These are phyloP conservation scores for Uropsilus gracilis DNA, from an alignment of 2,113 vertebrate genomes.

Conservation along the genomic window DNA sequence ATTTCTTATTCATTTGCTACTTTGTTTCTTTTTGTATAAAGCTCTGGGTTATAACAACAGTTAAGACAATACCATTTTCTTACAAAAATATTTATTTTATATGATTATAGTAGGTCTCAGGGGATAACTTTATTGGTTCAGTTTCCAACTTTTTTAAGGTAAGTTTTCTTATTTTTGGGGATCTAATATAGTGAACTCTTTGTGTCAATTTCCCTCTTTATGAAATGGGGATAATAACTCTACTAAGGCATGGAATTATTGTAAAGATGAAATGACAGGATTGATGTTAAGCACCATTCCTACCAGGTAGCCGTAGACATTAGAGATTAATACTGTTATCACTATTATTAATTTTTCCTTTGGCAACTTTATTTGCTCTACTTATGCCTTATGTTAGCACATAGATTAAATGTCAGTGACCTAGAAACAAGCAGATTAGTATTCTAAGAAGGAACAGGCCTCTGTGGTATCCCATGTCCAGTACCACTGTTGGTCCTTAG, in stretches of 20 bases:
- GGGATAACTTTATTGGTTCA: slow-evolving; percentile 20
- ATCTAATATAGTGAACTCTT: not conserved
- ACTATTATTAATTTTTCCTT: not conserved
- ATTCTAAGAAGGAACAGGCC: not conserved
- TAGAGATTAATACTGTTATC: not conserved
- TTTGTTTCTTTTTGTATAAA: slow-evolving; percentile 23
- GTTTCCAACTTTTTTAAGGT: not conserved
- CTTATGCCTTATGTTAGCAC: not conserved
- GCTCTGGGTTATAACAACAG: not conserved
- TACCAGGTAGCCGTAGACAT: not conserved
- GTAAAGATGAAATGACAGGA: not conserved
- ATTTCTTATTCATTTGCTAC: not conserved
- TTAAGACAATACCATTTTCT: not conserved
- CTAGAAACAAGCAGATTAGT: not conserved
- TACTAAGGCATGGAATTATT: not conserved
- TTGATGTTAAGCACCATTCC: not conserved
- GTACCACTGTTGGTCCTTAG: not conserved
- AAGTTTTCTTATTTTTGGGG: not conserved
- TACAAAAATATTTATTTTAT: not conserved
- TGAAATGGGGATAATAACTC: not conserved
- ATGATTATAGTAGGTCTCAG: not conserved
- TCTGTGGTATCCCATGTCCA: not conserved
- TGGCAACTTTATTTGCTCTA: not conserved
- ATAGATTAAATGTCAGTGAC: not conserved
- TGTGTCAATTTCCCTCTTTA: not conserved